phyloP scores from a whole-genome alignment of 2,888 invertebrate genomes.

The Ormyrus labotus region DNA sequence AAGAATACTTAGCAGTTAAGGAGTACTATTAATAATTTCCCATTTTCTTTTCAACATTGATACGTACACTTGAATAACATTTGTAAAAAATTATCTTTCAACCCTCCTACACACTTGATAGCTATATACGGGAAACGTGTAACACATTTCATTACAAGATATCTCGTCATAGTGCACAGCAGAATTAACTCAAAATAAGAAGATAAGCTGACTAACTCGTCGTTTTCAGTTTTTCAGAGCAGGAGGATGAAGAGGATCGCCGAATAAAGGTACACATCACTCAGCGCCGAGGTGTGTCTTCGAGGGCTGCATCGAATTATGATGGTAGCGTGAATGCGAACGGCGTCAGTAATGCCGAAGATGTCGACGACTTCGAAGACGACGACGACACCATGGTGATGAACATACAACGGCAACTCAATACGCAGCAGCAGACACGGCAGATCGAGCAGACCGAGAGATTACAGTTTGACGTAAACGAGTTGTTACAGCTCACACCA shows the following conservation, averaged over 20 bases:
- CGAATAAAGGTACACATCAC: conserved; percentile 40
- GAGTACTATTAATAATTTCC: no score
- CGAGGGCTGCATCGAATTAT: neutral
- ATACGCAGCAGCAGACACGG: neutral
- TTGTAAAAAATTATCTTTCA: no score
- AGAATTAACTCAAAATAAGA: no score
- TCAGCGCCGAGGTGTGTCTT: conserved; percentile 38
- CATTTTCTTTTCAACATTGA: no score
- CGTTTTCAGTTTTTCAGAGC: no score
- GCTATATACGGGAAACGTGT: no score
- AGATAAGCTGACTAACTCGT: no score
- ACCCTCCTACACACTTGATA: no score
- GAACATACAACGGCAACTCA: conserved; percentile 49
- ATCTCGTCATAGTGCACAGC: no score
- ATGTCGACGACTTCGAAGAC: conserved; percentile 60
- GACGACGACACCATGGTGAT: conserved; percentile 70
- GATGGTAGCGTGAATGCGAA: neutral
- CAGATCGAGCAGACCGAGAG: conserved; percentile 48
- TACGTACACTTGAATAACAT: no score
- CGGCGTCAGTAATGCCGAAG: conserved; percentile 1
- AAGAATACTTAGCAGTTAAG: no score
- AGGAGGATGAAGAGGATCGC: conserved; percentile 54
- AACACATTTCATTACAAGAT: no score
- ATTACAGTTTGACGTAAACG: conserved; percentile 64
- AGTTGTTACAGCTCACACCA: conserved; percentile 61